Conservation (phyloP, 2,113 vertebrate genomes). For the Dromaius novaehollandiae region DNA sequence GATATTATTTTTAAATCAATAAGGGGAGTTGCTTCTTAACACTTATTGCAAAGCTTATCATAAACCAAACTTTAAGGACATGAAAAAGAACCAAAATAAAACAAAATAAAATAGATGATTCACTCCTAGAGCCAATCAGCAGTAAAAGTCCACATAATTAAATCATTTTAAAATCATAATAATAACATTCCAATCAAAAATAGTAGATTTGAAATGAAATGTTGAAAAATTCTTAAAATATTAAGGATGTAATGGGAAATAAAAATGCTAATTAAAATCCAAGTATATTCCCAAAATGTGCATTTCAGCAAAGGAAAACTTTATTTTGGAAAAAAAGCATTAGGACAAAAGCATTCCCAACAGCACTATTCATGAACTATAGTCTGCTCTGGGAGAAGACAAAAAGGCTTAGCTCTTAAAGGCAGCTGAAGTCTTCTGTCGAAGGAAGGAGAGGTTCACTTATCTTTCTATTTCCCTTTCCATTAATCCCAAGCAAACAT, state of each 20-base stretch:
- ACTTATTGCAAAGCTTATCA: not conserved
- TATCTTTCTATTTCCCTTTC: not conserved
- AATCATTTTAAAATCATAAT: not conserved
- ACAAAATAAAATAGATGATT: not conserved
- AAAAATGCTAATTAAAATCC: not conserved
- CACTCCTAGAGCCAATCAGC: not conserved
- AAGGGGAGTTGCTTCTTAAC: not conserved
- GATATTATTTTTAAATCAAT: not conserved
- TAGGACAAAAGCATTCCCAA: not conserved
- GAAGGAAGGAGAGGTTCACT: not conserved
- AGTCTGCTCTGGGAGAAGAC: not conserved
- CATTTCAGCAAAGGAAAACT: not conserved
- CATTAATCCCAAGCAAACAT: not conserved
- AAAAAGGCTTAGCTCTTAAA: not conserved
- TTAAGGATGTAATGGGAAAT: not conserved
- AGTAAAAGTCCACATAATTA: not conserved
- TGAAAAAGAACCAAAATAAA: not conserved
- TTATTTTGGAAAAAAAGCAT: not conserved
- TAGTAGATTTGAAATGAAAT: not conserved
- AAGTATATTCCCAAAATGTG: not conserved
- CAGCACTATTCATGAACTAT: not conserved
- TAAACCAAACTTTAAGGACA: not conserved
- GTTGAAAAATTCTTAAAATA: not conserved
- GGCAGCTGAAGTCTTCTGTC: accelerated
- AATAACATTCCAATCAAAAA: not conserved